These are phyloP conservation scores for Alloplasta piceator DNA, from an alignment of 2,888 invertebrate genomes.

Conservation along the genomic window DNA sequence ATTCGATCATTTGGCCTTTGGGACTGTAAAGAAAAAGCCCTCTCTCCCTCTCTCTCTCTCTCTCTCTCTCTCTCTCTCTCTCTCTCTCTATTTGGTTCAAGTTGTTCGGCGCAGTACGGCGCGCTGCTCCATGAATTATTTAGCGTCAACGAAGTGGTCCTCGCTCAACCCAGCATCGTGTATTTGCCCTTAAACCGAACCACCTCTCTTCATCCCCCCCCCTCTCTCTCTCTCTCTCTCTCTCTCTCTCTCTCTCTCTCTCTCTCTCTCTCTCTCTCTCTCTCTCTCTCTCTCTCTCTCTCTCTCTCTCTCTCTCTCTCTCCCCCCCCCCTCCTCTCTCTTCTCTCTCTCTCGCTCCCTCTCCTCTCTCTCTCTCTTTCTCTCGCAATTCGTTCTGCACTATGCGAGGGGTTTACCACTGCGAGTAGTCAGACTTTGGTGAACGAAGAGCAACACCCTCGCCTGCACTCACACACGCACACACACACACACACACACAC, in stretches of 20 bases:
- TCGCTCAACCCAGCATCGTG: slow-evolving; percentile 70
- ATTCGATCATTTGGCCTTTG: slow-evolving; percentile 72
- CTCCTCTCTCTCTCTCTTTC: neutral
- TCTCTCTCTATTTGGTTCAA: slow-evolving; percentile 10
- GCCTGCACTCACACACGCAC: too few relatives aligned
- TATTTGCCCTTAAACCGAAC: slow-evolving; percentile 74
- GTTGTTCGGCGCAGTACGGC: slow-evolving; percentile 45
- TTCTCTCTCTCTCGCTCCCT: slow-evolving; percentile 28
- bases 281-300: slow-evolving; percentile 25
- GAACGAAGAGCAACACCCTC: too few relatives aligned
- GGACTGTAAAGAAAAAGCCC: slow-evolving; percentile 52
- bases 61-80: neutral
- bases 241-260: slow-evolving; percentile 15
- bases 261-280: slow-evolving; percentile 6
- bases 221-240: slow-evolving; percentile 24
- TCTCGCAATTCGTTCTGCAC: too few relatives aligned
- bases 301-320: slow-evolving; percentile 19
- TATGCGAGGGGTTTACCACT: too few relatives aligned
- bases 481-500: too few relatives aligned
- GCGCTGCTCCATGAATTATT: slow-evolving; percentile 77
- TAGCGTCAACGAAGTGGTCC: slow-evolving; percentile 76
- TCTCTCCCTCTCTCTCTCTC: slow-evolving; percentile 11
- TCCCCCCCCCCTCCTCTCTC: slow-evolving; percentile 24
- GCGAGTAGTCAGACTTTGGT: too few relatives aligned
- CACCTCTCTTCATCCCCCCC: slow-evolving; percentile 47